These are phyloP conservation scores for Notechis scutatus DNA, from an alignment of 2,113 vertebrate genomes.

Conservation along the genomic window DNA sequence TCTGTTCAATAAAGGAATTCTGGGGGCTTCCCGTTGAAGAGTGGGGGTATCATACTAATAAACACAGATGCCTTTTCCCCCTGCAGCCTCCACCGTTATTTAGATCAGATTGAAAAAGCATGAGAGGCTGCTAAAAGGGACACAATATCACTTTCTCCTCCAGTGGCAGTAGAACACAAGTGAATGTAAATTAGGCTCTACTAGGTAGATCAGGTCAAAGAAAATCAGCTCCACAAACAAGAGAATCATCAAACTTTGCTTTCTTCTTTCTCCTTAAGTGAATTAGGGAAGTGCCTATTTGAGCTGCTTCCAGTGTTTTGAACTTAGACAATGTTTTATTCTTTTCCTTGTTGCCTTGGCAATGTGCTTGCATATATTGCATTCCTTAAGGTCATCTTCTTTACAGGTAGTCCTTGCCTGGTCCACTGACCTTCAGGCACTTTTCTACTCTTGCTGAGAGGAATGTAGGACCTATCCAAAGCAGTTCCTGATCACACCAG, in stretches of 20 bases:
- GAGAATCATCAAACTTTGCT: background rate
- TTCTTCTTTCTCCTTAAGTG: background rate
- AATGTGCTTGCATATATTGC: background rate
- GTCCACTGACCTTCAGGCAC: background rate
- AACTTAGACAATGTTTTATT: background rate
- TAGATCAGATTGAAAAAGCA: background rate
- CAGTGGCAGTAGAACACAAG: background rate
- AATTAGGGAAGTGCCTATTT: background rate
- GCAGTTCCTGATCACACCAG: background rate
- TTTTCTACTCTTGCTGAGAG: background rate
- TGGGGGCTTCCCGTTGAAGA: background rate
- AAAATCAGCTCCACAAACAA: background rate
- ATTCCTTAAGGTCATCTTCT: background rate
- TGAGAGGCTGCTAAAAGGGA: background rate
- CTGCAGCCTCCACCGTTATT: background rate
- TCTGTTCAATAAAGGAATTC: background rate
- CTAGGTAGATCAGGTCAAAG: background rate
- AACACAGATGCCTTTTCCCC: background rate
- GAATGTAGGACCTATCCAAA: background rate
- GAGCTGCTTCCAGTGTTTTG: background rate
- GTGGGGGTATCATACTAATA: background rate
- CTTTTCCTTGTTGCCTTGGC: background rate
- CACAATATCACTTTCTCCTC: background rate
- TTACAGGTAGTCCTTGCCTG: background rate
- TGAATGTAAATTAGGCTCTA: background rate